Percentiles rank a stretch among this genome's conserved stretches.
phyloP scores from a whole-genome alignment of 2,888 invertebrate genomes.

The Malthinus flaveolus region DNA sequence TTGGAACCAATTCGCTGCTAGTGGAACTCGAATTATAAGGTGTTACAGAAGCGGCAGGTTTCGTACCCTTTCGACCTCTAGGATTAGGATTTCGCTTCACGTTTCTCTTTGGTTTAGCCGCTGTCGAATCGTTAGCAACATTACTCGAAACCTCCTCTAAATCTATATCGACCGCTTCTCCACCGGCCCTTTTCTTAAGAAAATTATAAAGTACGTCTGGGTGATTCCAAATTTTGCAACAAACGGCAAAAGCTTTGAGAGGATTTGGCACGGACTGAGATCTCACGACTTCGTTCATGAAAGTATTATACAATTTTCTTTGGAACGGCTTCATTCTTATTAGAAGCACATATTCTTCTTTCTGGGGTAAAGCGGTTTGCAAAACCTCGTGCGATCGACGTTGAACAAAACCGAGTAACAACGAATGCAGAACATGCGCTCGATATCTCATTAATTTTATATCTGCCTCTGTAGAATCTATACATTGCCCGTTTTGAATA shows the following conservation, averaged over 20 bases:
- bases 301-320: constrained; percentile 85
- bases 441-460: constrained; percentile 91
- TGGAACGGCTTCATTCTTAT: constrained; percentile 88
- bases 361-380: constrained; percentile 89
- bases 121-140: constrained; percentile 43
- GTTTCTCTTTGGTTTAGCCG: constrained; percentile 50
- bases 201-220: constrained; percentile 91
- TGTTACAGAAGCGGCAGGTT: constrained; percentile 61
- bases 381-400: constrained; percentile 91
- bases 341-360: constrained; percentile 92
- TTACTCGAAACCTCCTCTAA: constrained; percentile 75
- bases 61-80: constrained; percentile 51
- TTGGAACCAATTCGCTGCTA: constrained; percentile 23
- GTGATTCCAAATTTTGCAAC: constrained; percentile 98
- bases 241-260: constrained; percentile 96
- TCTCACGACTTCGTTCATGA: constrained; percentile 90
- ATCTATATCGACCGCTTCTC: constrained; percentile 78
- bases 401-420: constrained; percentile 95
- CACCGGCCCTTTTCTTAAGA: constrained; percentile 77
- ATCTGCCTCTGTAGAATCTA: constrained; percentile 94
- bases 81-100: constrained; percentile 44
- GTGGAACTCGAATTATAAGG: constrained; percentile 48
- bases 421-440: constrained; percentile 93
- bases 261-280: constrained; percentile 91
- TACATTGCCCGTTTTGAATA: constrained; percentile 97